Evolutionary conservation across 2,888 invertebrate genomes (phyloP).

Genomic region (Dryadula phaetusa): DNA sequence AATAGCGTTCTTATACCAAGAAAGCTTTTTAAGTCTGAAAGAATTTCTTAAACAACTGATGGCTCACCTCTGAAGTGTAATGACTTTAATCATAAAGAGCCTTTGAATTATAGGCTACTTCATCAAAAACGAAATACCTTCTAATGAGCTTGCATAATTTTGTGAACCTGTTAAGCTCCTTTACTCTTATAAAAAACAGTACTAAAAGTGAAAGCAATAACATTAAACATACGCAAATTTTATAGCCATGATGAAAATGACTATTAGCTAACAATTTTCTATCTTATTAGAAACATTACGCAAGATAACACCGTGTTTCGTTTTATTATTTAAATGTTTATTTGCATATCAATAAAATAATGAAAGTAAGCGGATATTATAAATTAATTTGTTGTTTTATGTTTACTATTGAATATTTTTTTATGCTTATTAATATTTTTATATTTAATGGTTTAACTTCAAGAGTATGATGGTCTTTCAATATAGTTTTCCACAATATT

Average conservation of each 20-base stretch:
- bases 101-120: slow-evolving; percentile 56
- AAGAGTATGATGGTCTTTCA: too few species aligned
- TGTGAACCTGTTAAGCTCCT: slow-evolving; percentile 54
- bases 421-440: too few species aligned
- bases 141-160: slow-evolving; percentile 61
- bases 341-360: too few species aligned
- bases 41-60: slow-evolving; percentile 41
- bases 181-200: slow-evolving; percentile 37
- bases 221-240: slow-evolving; percentile 6
- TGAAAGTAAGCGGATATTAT: too few species aligned
- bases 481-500: too few species aligned
- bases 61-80: slow-evolving; percentile 47
- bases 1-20: slow-evolving; percentile 23
- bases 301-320: not conserved
- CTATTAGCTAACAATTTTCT: not conserved
- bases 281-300: not conserved
- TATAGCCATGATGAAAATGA: not conserved
- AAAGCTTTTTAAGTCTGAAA: slow-evolving; percentile 31
- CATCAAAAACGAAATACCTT: slow-evolving; percentile 53
- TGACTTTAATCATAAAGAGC: slow-evolving; percentile 62
- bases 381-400: too few species aligned
- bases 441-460: too few species aligned
- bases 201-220: slow-evolving; percentile 25
- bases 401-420: too few species aligned
- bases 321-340: not conserved